Conservation (phyloP, 2,113 vertebrate species). For the Salvator merianae region DNA sequence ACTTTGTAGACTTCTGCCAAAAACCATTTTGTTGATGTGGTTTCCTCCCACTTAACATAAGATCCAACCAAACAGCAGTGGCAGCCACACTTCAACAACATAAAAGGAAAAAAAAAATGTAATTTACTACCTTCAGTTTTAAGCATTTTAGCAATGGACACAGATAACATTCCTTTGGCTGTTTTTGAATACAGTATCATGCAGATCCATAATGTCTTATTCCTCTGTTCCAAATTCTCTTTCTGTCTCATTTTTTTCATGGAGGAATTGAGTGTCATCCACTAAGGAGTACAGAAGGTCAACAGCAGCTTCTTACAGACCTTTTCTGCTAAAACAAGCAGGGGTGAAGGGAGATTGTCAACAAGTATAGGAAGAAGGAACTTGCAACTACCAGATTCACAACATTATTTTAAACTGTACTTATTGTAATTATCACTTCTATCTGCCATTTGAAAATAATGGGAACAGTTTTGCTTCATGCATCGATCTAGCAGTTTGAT, state of each 20-base stretch:
- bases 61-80: too few species aligned
- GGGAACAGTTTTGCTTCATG: neutral
- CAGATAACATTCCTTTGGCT: conserved; percentile 64
- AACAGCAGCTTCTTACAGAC: conserved; percentile 12
- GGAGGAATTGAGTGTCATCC: conserved; percentile 41
- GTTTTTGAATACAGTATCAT: conserved; percentile 54
- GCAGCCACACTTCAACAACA: neutral
- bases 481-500: neutral
- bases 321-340: conserved; percentile 12
- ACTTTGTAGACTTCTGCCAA: neutral
- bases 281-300: conserved; percentile 8
- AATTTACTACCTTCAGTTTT: conserved; percentile 45
- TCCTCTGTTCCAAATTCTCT: conserved; percentile 52
- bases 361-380: neutral
- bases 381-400: neutral
- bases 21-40: neutral
- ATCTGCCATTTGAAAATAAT: neutral
- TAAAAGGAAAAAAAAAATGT: neutral
- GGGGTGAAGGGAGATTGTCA: neutral
- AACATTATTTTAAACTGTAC: neutral
- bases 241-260: conserved; percentile 52
- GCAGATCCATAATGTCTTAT: conserved; percentile 50
- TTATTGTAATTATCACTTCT: neutral
- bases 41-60: neutral
- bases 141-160: conserved; percentile 55